Evolutionary conservation across 2,113 vertebrate genomes (phyloP), one percentile per base, ranked within the genome.

Genomic region (Onychorhynchus coronatus): DNA sequence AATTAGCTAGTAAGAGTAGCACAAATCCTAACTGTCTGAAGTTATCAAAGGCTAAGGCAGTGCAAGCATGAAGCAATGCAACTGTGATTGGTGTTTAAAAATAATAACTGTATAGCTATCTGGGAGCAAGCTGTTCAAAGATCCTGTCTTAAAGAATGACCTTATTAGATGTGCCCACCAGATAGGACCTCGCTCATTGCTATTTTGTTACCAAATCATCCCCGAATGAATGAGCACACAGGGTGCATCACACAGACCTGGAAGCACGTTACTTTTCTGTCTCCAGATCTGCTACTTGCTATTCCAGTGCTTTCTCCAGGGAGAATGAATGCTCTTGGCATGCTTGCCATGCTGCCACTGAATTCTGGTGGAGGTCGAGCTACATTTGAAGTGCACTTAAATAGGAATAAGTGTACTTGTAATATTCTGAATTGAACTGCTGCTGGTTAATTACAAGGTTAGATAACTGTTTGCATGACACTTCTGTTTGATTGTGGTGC

Each of bases 301-400:
- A 24, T 88, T 79, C 41, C 14, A 5, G 23, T 68, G 53, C 19
- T 63, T 88, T 93, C 88, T 82, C 46, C 41, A 12, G 47, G 52
- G 56, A 75, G 33, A 39, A 6, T 0, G 14, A 82, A 55, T 72
- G 66, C 28, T 76, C 2, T 87, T 65, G 75, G 42, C 86, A 73
- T 82, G 35, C 33, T 94, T 9, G 15, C 19, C 0, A 0, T 88
- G 62, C 70, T 93, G 58, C 49, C 25, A 7, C 39, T 89, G 71
- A 76, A n/a, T 61, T 87, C 66, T 91, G 68, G n/a, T 91, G 83
- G 46, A 94, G 68, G 68, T 91, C 56, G 68, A 88, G 44, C 67
- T 85, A 18, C 7, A 5, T 65, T 68, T 85, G 62, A 91, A 87
- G 52, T 94, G 53, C 56, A 42, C 91, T 93, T 79, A 79, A 73